phyloP scores from a whole-genome alignment of 2,797 vertebrate species.

The Neoniphon sammara region DNA sequence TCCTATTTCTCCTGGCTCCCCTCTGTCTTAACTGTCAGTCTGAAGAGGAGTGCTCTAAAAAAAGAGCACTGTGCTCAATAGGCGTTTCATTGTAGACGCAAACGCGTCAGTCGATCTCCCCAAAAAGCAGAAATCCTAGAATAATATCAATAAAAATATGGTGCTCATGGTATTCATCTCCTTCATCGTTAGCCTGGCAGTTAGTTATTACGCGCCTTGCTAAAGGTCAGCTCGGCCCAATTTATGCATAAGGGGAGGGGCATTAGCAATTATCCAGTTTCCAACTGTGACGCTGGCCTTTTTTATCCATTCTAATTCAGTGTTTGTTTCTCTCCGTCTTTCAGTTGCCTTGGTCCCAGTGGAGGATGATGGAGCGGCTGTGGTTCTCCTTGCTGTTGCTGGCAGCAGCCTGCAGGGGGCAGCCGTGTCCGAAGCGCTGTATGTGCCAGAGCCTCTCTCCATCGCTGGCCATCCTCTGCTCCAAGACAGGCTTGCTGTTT shows the following conservation, averaged over 20 bases:
- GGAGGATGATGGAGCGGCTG: constrained; percentile 86
- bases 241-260: too few relatives aligned
- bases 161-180: not conserved
- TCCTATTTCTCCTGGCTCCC: constrained; percentile 2
- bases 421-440: constrained; percentile 90
- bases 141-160: not conserved
- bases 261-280: too few relatives aligned
- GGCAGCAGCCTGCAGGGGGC: constrained; percentile 83
- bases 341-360: constrained; percentile 76
- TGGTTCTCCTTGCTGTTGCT: constrained; percentile 86
- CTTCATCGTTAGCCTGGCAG: not conserved
- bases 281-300: not conserved
- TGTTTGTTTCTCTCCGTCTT: constrained; percentile 47
- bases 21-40: constrained; percentile 7
- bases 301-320: constrained; percentile 36
- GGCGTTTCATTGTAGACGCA: not conserved
- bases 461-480: constrained; percentile 90
- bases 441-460: constrained; percentile 92
- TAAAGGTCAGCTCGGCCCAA: too few relatives aligned
- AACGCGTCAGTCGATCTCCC: not conserved
- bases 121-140: not conserved
- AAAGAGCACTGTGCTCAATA: not conserved
- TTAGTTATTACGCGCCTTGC: too few relatives aligned
- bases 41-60: constrained; percentile 10
- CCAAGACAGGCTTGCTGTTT: constrained; percentile 90